phyloP scores from a whole-genome alignment of 1,140 invertebrate species.

The Drosophila repleta region DNA sequence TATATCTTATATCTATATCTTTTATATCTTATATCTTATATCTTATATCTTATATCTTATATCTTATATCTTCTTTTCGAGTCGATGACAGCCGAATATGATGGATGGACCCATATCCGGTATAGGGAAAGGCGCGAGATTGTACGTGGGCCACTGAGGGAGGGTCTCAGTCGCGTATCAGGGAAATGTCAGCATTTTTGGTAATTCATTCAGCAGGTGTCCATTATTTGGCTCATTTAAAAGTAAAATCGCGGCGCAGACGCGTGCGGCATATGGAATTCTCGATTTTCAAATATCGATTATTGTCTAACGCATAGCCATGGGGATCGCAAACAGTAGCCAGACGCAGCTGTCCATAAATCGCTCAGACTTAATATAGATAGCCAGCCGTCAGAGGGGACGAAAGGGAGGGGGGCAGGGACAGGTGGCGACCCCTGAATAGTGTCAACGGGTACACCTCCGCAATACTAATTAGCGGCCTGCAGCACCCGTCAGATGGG shows the following conservation, averaged over 20 bases:
- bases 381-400: background rate
- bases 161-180: too few species aligned
- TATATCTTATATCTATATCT: background rate
- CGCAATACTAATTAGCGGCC: conserved; percentile 52
- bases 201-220: conserved; percentile 65
- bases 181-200: conserved; percentile 35
- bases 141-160: conserved; percentile 18
- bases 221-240: conserved; percentile 60
- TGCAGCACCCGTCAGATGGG: background rate
- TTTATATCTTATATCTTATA: background rate
- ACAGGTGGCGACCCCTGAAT: conserved; percentile 27
- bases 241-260: conserved; percentile 55
- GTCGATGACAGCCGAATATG: conserved; percentile 39
- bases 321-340: conserved; percentile 25
- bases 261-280: conserved; percentile 56
- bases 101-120: conserved; percentile 72
- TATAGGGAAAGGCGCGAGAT: conserved; percentile 20
- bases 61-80: background rate
- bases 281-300: conserved; percentile 11
- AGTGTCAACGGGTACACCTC: conserved; percentile 16
- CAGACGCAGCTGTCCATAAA: conserved; percentile 70
- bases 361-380: conserved; percentile 44
- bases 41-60: too few species aligned
- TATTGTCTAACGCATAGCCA: conserved; percentile 9
- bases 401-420: background rate